Evolutionary conservation across 2,797 vertebrate genomes (phyloP), one percentile per base, ranked within the genome.

Genomic region (Sebastes minor): DNA sequence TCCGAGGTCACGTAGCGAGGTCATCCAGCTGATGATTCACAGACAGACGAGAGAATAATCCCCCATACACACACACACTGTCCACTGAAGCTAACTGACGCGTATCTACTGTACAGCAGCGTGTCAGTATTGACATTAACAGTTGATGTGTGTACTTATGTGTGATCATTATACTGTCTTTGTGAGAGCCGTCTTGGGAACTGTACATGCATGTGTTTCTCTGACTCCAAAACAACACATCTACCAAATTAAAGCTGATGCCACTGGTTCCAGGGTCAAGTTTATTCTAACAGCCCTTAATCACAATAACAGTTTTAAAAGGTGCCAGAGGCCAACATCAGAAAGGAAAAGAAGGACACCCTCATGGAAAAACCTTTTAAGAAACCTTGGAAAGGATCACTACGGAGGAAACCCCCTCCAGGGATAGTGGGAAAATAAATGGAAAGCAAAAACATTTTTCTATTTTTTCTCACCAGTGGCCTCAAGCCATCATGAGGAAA

Each of bases 11-110:
- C 35, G 46, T 32, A 35, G 66, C 27, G 78, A 84, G 91, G 76
- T 88, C 85, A 42, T 71, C 86, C 86, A 88, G 86, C 82, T 78
- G 80, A 92, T 88, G 86, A 91, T 84, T 91, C 88, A 91, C 70
- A 76, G 59, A 78, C 80, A 66, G 70, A 30, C 23, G 22, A 5
- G 18, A 60, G 76, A 72, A 78, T 70, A 61, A 77, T 28, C 62
- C 33, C 12, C 68, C 42, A 42, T 60, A 73, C 6, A 9, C 20
- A 46, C n/a, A n/a, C 23, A 35, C 53, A 56, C 55, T 59, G 68
- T 68, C 71, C 38, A 66, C 69, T 22, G 30, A 63, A 60, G 59
- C 56, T 23, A 35, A 35, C 46, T 62, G 23, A 35, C 13, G n/a
- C 33, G 20, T 38, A n/a, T 64, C 52, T 23, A 70, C 56, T 73